phyloP scores from a whole-genome alignment of 2,888 invertebrate species.

The Conomelus anceps region DNA sequence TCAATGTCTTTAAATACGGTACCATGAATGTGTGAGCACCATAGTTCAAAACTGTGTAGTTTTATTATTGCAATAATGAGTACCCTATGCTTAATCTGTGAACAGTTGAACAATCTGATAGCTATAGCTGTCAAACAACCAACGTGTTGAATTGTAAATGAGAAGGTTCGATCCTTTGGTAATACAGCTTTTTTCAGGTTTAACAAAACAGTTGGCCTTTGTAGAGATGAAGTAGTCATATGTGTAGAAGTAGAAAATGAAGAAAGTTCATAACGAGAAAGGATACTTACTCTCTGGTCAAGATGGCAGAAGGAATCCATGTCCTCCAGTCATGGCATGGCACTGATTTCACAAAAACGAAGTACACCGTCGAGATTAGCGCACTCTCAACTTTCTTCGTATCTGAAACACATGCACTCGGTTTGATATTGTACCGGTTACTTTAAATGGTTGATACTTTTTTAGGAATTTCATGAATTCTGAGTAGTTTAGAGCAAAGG shows the following conservation, averaged over 20 bases:
- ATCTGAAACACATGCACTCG: background rate
- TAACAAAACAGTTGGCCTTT: background rate
- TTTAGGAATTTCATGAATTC: background rate
- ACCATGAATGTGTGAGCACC: too few relatives aligned
- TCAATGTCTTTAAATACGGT: too few relatives aligned
- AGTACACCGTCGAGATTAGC: background rate
- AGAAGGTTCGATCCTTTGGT: background rate
- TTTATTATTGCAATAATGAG: background rate
- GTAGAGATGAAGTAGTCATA: background rate
- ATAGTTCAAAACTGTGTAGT: background rate
- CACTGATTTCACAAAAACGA: background rate
- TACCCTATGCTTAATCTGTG: background rate
- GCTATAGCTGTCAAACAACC: background rate
- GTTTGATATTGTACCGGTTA: background rate
- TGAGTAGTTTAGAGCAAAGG: background rate
- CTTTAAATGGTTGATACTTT: background rate
- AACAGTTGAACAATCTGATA: background rate
- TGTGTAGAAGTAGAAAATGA: background rate
- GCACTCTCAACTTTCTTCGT: background rate
- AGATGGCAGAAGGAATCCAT: background rate
- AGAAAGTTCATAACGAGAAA: background rate
- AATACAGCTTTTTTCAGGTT: background rate
- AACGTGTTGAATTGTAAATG: background rate
- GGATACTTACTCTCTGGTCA: background rate
- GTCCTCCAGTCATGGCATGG: background rate